phyloP scores from a whole-genome alignment of 35 echinoderm and acorn worm species.

The Lytechinus pictus region DNA sequence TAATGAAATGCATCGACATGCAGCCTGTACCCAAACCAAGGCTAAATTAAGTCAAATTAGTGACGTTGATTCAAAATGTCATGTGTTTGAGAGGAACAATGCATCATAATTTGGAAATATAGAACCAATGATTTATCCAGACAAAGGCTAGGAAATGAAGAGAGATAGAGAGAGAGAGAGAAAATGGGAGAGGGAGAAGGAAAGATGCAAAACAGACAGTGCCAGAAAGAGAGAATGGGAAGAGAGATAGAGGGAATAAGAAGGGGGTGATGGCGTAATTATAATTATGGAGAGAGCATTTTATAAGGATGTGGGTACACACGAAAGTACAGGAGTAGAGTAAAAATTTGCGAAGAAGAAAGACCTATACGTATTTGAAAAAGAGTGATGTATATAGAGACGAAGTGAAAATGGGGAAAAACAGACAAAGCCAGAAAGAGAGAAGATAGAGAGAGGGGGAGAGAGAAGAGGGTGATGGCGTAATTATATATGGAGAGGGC shows the following conservation, averaged over 20 bases:
- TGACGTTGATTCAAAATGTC: neutral
- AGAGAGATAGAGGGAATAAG: neutral
- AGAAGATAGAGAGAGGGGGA: neutral
- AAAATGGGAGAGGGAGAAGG: neutral
- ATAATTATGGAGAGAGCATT: too few relatives aligned
- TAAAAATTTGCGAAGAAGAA: too few relatives aligned
- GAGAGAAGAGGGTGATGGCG: neutral
- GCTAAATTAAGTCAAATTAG: neutral
- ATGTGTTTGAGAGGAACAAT: neutral
- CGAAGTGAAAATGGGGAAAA: neutral
- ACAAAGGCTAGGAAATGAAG: neutral
- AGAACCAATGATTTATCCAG: neutral
- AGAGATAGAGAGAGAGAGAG: neutral
- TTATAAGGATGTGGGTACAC: too few relatives aligned
- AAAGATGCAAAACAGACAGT: neutral
- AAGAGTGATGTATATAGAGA: too few relatives aligned
- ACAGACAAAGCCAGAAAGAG: neutral
- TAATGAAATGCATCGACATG: neutral
- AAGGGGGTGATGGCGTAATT: neutral
- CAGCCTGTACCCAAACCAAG: neutral
- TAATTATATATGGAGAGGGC: too few relatives aligned
- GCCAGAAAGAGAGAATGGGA: neutral
- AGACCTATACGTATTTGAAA: too few relatives aligned
- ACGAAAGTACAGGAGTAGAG: too few relatives aligned
- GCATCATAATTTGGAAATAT: neutral